Evolutionary conservation across 2,888 invertebrate genomes (phyloP).

Genomic region (Hydrotaea diabolus): DNA sequence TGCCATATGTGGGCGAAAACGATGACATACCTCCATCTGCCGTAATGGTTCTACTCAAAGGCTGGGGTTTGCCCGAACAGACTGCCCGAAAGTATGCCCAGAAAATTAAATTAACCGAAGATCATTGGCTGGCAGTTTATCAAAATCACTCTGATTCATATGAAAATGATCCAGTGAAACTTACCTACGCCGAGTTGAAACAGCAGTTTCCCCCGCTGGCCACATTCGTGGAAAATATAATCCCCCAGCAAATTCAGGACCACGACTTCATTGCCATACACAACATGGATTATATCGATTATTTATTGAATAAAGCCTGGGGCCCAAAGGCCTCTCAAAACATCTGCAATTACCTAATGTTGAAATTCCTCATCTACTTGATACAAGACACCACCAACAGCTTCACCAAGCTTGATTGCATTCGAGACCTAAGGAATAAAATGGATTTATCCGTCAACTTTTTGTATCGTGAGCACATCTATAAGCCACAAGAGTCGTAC

Average conservation of each 20-base stretch:
- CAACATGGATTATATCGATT: conserved; percentile 39
- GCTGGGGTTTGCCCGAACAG: neutral
- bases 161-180: neutral
- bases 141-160: neutral
- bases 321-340: neutral
- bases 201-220: neutral
- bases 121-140: neutral
- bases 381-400: conserved; percentile 63
- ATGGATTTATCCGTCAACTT: conserved; percentile 73
- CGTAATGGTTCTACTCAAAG: neutral
- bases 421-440: conserved; percentile 73
- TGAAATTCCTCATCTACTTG: conserved; percentile 71
- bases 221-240: neutral
- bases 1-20: neutral
- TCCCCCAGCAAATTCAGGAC: neutral
- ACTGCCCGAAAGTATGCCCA: neutral
- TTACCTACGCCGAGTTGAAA: neutral
- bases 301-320: conserved; percentile 5
- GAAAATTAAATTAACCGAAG: neutral
- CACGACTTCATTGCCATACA: neutral
- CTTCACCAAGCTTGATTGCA: conserved; percentile 68
- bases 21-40: neutral
- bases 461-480: conserved; percentile 71
- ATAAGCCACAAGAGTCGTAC: conserved; percentile 38
- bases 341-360: conserved; percentile 75